A percentile compares a stretch with the other conserved stretches of the same genome.
phyloP scores from a whole-genome alignment of 2,888 invertebrate species.

The Sipha maydis region DNA sequence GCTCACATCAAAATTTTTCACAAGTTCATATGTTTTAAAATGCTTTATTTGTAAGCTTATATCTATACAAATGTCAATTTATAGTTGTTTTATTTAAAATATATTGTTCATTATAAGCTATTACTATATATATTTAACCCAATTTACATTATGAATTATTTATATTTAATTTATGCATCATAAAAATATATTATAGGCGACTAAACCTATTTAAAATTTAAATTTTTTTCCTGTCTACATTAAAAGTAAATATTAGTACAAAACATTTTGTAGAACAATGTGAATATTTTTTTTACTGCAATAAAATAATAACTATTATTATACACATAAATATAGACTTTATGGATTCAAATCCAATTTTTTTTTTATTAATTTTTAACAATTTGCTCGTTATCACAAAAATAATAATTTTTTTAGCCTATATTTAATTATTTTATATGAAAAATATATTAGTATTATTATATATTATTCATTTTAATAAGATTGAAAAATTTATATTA shows the following conservation, averaged over 20 bases:
- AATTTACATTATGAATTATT: constrained; percentile 45
- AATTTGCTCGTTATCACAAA: background rate
- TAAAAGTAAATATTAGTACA: constrained; percentile 16
- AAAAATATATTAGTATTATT: background rate
- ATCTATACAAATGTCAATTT: background rate
- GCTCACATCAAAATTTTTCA: background rate
- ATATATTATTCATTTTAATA: background rate
- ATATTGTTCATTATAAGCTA: background rate
- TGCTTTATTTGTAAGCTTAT: constrained; percentile 3
- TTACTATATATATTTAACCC: constrained; percentile 41
- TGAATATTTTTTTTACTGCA: background rate
- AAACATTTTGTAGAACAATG: constrained; percentile 17
- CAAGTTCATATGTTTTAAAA: background rate
- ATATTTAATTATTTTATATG: background rate
- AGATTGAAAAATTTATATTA: constrained; percentile 34
- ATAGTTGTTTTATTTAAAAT: constrained; percentile 25
- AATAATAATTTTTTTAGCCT: background rate
- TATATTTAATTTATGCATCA: constrained; percentile 50
- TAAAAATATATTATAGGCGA: constrained; percentile 34
- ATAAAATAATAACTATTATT: background rate
- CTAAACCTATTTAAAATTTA: constrained; percentile 40
- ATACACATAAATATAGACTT: background rate
- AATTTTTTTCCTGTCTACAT: constrained; percentile 18
- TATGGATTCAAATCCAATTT: background rate
- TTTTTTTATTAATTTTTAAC: background rate